These are phyloP conservation scores for Chaetodon trifasciatus DNA, from an alignment of 2,797 vertebrate species.

Conservation along the genomic window DNA sequence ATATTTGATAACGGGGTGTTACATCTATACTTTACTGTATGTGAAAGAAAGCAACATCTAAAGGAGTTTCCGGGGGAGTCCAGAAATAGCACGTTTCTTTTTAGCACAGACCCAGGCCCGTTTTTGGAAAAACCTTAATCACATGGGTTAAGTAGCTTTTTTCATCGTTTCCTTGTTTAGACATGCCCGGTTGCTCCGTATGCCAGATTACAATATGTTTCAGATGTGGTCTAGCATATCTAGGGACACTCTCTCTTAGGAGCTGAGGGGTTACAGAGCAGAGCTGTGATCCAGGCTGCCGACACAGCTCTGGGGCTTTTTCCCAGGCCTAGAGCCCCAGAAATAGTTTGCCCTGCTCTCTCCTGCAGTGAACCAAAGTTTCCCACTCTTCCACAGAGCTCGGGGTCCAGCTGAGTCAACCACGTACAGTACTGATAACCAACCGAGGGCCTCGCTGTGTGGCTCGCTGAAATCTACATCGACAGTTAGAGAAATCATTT, in stretches of 20 bases:
- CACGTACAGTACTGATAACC: conserved; percentile 46
- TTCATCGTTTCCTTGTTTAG: conserved; percentile 64
- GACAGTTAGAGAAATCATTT: neutral
- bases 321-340: conserved; percentile 81
- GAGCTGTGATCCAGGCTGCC: conserved; percentile 66
- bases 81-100: conserved; percentile 38
- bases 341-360: conserved; percentile 79
- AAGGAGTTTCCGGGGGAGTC: conserved; percentile 39
- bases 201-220: conserved; percentile 54
- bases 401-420: conserved; percentile 66
- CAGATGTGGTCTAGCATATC: conserved; percentile 66
- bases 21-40: neutral
- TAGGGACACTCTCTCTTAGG: conserved; percentile 65
- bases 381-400: conserved; percentile 72
- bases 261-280: conserved; percentile 68
- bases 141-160: conserved; percentile 30
- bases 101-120: conserved; percentile 19
- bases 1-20: neutral
- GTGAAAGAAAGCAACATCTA: neutral
- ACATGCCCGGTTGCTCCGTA: conserved; percentile 45
- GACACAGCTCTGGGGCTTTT: conserved; percentile 70
- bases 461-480: conserved; percentile 10
- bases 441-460: neutral
- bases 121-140: conserved; percentile 43
- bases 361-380: conserved; percentile 63